Evolutionary conservation across 2,888 invertebrate species (phyloP).

Genomic region (Rhagonycha lutea): DNA sequence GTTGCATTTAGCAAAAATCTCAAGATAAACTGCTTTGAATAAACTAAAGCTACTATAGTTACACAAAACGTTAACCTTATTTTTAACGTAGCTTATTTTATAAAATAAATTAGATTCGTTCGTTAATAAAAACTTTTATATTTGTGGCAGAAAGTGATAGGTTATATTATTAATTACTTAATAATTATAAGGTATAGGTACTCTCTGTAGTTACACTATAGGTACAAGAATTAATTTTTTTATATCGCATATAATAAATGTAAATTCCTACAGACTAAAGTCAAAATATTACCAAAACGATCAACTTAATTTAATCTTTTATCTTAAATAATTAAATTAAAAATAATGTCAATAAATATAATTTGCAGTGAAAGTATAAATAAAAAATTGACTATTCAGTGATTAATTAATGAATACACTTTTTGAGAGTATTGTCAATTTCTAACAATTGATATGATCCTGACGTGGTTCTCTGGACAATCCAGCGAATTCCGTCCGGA

Average conservation of each 20-base stretch:
- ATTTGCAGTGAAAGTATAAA: not conserved
- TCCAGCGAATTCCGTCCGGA: too few species aligned
- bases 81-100: not conserved
- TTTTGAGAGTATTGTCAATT: not conserved
- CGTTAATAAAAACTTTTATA: too few species aligned
- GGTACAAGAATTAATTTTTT: not conserved
- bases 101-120: not conserved
- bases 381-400: not conserved
- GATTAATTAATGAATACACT: not conserved
- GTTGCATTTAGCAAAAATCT: not conserved
- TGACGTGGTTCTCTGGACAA: too few species aligned
- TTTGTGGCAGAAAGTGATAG: not conserved
- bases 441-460: not conserved
- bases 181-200: too few species aligned
- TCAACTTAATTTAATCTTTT: not conserved
- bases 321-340: not conserved
- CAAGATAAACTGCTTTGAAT: not conserved
- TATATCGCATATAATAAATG: not conserved
- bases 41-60: not conserved
- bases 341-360: not conserved
- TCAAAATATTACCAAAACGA: not conserved
- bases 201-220: not conserved
- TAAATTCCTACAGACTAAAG: not conserved
- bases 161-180: not conserved
- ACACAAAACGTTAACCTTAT: not conserved